Base-by-base conservation (phyloP, 2,888 invertebrate species). In the Plutella xylostella region DNA sequence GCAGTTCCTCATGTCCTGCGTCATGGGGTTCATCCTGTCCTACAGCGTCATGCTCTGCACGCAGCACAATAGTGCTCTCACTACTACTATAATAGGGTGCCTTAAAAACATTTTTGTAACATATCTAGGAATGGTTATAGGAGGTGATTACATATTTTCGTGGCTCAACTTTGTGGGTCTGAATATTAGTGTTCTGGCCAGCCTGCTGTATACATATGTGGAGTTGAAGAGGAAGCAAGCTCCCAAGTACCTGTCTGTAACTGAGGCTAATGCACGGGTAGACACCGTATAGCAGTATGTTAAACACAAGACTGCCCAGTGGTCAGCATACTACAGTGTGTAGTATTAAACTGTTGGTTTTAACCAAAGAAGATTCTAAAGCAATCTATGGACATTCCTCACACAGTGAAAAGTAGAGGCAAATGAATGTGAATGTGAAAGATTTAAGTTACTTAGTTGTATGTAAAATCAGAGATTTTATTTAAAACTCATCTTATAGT, bases 11-110 rank as follows among this genome's bases (percentile, higher is more conserved):
- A 71, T 94, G 57, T 97, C 98, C 0, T 98, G 98, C 75, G 80
- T 97, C 11, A 97, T 99, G 96, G 98, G 99, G 0, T 98, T 98
- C 72, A 85, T 99, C 40, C 85, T 99, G 42, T 95, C 94, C 37
- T 98, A 97, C 71, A 94, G 97, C 68, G 94, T 97, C 12, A 93
- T 99, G 61, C 72, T 98, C 34, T 99, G 99, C 76, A 99, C 98
- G 0, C 91, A 93, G 60, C 90, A 94, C 72, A 99, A 99, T 75
- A 98, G 98, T 46, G 98, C 99, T n/a, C 85, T 99, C 40, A 99
- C 99, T 0, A 99, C 99, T 1, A 97, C 98, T 4, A 97, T 99
- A 48, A 95, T 99, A 54, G 99, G 99, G 4, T 98, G 98, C 63
- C 86, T 99, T 45, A 99, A 99, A 85, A 99, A 99, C 79, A 93